Conservation (phyloP, 92 coral and sea anemone species). For the Chrysogorgia sp. region DNA sequence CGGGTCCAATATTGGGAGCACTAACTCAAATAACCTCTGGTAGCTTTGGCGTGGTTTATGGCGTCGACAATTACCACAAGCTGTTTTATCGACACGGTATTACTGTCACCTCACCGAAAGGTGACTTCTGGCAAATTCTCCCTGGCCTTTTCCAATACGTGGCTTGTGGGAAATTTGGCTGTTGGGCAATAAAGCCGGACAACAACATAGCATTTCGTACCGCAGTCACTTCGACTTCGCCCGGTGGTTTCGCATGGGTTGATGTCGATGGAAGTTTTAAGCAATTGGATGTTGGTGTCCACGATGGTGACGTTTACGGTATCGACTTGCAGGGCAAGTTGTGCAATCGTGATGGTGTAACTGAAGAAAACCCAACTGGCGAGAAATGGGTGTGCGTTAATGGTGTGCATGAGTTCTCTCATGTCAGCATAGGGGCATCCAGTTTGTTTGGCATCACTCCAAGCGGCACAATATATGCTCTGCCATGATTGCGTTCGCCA, state of each 20-base stretch:
- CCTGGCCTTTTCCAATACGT: not conserved
- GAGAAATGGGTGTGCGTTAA: not conserved
- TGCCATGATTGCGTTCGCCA: no score
- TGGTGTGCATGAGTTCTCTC: not conserved
- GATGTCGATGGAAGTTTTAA: slow-evolving; percentile 7
- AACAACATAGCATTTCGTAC: not conserved
- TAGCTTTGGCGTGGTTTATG: slow-evolving; percentile 24
- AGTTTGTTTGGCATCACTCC: slow-evolving; percentile 3
- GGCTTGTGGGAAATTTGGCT: slow-evolving; percentile 14
- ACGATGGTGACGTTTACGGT: not conserved
- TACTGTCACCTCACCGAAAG: not conserved
- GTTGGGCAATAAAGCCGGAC: slow-evolving; percentile 6
- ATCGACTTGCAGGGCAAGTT: not conserved
- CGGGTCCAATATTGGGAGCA: not conserved
- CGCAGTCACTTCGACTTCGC: not conserved
- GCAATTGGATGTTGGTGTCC: not conserved
- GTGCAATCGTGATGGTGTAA: not conserved
- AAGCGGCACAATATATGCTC: slow-evolving; percentile 1
- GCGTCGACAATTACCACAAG: slow-evolving; percentile 1
- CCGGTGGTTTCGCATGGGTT: not conserved
- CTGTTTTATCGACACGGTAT: slow-evolving; percentile 1
- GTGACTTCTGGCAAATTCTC: not conserved
- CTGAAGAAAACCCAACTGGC: not conserved
- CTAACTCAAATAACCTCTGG: slow-evolving; percentile 8
- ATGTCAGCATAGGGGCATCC: not conserved